Evolutionary conservation across 1,140 invertebrate species (phyloP).

Genomic region (Saccostrea echinata): DNA sequence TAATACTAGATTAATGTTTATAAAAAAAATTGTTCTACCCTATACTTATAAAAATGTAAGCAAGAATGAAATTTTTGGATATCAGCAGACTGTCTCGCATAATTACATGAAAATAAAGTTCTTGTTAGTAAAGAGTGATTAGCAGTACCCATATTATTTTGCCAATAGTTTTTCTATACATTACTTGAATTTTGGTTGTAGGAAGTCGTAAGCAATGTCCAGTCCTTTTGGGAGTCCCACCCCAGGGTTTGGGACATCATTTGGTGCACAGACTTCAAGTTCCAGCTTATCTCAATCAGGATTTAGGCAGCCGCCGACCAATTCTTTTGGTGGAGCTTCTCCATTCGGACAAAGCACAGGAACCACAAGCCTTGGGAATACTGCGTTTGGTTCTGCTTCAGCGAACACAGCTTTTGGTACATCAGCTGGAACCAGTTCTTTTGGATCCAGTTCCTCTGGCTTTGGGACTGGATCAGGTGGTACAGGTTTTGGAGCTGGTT

Average conservation of each 20-base stretch:
- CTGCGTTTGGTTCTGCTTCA: slow-evolving; percentile 35
- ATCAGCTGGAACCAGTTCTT: slow-evolving; percentile 20
- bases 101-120: too few species aligned
- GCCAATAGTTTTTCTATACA: too few species aligned
- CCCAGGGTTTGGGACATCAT: slow-evolving; percentile 12
- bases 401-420: neutral
- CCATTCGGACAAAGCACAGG: neutral
- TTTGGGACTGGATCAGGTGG: slow-evolving; percentile 33
- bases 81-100: too few species aligned
- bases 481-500: neutral
- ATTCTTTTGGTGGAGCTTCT: neutral
- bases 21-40: too few species aligned
- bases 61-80: too few species aligned
- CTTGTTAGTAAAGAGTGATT: too few species aligned
- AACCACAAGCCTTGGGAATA: slow-evolving; percentile 5
- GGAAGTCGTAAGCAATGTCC: neutral
- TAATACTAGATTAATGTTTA: too few species aligned
- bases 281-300: neutral
- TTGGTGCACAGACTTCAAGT: slow-evolving; percentile 24
- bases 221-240: neutral
- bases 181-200: neutral
- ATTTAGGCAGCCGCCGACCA: neutral
- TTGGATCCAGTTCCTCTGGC: slow-evolving; percentile 11
- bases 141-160: too few species aligned
- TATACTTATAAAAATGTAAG: too few species aligned